Percentiles rank a stretch among this genome's conserved stretches.
Evolutionary conservation across 2,797 vertebrate species (phyloP).

Genomic region (Oreortyx pictus): DNA sequence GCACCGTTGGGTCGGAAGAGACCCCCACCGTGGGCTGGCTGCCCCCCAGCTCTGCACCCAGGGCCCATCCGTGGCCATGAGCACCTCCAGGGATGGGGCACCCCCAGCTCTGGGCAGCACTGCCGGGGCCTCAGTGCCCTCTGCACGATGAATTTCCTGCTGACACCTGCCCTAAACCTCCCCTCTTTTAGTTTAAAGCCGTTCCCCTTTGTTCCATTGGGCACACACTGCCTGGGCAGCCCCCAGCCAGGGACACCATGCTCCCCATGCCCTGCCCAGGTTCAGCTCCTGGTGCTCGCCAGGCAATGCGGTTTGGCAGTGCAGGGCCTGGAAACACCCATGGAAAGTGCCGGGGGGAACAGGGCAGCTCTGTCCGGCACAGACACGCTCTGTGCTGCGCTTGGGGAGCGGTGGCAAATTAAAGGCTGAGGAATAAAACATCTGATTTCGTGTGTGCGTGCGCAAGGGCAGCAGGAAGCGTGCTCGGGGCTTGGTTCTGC

Average conservation of each 20-base stretch:
- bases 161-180: too few relatives aligned
- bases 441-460: accelerated
- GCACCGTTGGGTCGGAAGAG: not conserved
- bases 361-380: not conserved
- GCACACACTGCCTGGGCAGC: too few relatives aligned
- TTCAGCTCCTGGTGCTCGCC: not conserved
- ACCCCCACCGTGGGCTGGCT: too few relatives aligned
- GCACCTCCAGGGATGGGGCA: too few relatives aligned
- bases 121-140: too few relatives aligned
- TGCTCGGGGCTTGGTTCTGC: too few relatives aligned
- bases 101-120: too few relatives aligned
- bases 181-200: too few relatives aligned
- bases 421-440: not conserved
- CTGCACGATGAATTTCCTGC: too few relatives aligned
- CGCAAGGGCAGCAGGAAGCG: not conserved
- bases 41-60: too few relatives aligned
- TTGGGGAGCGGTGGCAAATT: not conserved
- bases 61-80: too few relatives aligned
- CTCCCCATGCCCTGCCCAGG: not conserved
- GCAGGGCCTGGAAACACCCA: not conserved
- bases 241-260: accelerated
- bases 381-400: not conserved
- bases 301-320: not conserved
- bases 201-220: too few relatives aligned
- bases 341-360: not conserved